These are phyloP conservation scores for Cirrhinus molitorella DNA, from an alignment of 2,797 vertebrate genomes.

Conservation along the genomic window DNA sequence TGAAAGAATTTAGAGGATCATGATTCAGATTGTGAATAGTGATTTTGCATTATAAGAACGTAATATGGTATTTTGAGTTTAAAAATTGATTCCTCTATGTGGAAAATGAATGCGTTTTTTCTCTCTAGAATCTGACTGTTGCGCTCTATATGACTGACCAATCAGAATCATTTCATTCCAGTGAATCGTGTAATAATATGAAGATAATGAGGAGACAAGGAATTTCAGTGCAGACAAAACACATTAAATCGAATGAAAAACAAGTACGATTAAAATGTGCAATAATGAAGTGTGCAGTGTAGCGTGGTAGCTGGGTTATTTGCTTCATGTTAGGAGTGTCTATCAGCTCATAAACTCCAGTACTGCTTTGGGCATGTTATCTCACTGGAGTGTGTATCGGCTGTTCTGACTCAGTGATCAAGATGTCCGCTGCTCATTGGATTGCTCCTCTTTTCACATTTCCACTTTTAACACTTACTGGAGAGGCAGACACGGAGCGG, in stretches of 20 bases:
- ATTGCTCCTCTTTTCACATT: conserved; percentile 15
- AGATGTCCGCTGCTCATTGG: conserved; percentile 25
- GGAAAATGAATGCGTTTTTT: neutral
- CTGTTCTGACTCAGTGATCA: conserved; percentile 32
- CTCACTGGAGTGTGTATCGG: conserved; percentile 10
- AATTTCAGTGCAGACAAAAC: neutral
- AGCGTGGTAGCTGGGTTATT: conserved; percentile 13
- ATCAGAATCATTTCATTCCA: neutral
- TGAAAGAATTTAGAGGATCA: too few species aligned
- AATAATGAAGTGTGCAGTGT: conserved; percentile 11
- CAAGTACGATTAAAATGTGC: conserved; percentile 7
- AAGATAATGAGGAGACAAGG: neutral
- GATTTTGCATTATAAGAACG: too few species aligned
- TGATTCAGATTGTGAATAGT: too few species aligned
- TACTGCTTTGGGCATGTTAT: conserved; percentile 25
- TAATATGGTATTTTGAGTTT: too few species aligned
- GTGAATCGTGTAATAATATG: neutral
- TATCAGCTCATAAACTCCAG: conserved; percentile 19
- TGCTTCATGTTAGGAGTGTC: conserved; percentile 32
- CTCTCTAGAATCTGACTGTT: neutral
- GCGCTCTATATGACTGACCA: neutral
- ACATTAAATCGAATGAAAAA: neutral
- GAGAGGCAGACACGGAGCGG: conserved; percentile 20
- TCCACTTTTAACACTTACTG: conserved; percentile 31
- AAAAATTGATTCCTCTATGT: neutral